Evolutionary conservation across 2,888 invertebrate genomes (phyloP).

Genomic region (Drosophila parthenogenetica): DNA sequence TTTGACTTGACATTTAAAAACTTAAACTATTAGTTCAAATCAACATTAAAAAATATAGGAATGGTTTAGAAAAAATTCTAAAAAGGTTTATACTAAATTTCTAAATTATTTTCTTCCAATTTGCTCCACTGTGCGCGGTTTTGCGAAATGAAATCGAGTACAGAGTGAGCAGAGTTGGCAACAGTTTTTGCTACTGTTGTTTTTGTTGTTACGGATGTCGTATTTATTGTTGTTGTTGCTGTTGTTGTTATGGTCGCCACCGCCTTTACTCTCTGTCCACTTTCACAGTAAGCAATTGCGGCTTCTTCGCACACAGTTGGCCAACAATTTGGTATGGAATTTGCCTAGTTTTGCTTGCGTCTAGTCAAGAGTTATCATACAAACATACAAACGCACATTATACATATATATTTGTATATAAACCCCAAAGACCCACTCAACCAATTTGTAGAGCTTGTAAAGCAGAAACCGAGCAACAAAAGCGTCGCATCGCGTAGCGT

Average conservation of each 20-base stretch:
- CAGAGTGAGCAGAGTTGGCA: constrained; percentile 65
- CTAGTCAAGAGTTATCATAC: constrained; percentile 60
- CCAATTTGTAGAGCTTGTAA: constrained; percentile 34
- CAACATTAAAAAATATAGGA: too few species aligned
- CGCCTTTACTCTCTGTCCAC: constrained; percentile 67
- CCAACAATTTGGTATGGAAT: constrained; percentile 58
- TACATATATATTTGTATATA: constrained; percentile 6
- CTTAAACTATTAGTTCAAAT: too few species aligned
- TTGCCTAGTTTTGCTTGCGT: constrained; percentile 66
- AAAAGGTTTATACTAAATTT: too few species aligned
- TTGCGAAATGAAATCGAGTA: constrained; percentile 76
- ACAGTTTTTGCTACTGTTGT: constrained; percentile 55
- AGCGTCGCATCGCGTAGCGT: constrained; percentile 42
- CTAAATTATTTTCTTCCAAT: background rate
- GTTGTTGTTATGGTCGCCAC: constrained; percentile 35
- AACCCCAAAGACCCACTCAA: constrained; percentile 47
- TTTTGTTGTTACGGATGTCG: constrained; percentile 22
- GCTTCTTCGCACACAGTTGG: constrained; percentile 43
- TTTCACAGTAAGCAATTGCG: constrained; percentile 71
- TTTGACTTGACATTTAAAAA: background rate
- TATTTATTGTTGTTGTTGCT: constrained; percentile 14
- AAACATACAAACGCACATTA: constrained; percentile 5
- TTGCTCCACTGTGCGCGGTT: constrained; percentile 63
- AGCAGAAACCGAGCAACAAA: constrained; percentile 49
- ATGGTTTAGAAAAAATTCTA: too few species aligned